phyloP scores from a whole-genome alignment of 1,140 invertebrate genomes.

The Drosophila dunni region DNA sequence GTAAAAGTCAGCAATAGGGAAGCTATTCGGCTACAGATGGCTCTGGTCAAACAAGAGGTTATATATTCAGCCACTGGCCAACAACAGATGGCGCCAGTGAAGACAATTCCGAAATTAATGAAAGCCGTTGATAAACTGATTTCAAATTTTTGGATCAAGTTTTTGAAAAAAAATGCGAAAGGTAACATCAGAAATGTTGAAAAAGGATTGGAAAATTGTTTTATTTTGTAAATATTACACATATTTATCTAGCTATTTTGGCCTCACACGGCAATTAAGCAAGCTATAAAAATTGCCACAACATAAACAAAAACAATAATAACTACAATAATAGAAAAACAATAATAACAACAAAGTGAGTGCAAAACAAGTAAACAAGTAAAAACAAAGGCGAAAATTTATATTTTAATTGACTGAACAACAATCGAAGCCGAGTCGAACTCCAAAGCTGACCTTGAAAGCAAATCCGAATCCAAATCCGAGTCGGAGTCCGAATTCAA shows the following conservation, averaged over 20 bases:
- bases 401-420: conserved; percentile 80
- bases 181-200: too few relatives aligned
- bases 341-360: conserved; percentile 59
- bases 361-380: neutral
- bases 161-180: too few relatives aligned
- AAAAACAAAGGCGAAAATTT: conserved; percentile 43
- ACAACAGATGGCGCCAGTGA: conserved; percentile 14
- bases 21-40: conserved; percentile 3
- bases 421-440: conserved; percentile 44
- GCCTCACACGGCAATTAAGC: conserved; percentile 61
- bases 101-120: neutral
- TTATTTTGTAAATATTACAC: too few relatives aligned
- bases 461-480: conserved; percentile 28
- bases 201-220: too few relatives aligned
- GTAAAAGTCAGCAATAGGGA: too few relatives aligned
- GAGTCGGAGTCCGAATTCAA: conserved; percentile 14
- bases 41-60: neutral
- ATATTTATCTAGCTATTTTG: too few relatives aligned
- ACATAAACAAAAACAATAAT: neutral
- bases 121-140: too few relatives aligned
- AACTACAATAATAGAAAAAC: neutral
- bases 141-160: too few relatives aligned
- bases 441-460: conserved; percentile 72
- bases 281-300: conserved; percentile 59
- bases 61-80: too few relatives aligned